Base-by-base conservation (phyloP, 2,888 invertebrate genomes). In the Petrolisthes manimaculis region DNA sequence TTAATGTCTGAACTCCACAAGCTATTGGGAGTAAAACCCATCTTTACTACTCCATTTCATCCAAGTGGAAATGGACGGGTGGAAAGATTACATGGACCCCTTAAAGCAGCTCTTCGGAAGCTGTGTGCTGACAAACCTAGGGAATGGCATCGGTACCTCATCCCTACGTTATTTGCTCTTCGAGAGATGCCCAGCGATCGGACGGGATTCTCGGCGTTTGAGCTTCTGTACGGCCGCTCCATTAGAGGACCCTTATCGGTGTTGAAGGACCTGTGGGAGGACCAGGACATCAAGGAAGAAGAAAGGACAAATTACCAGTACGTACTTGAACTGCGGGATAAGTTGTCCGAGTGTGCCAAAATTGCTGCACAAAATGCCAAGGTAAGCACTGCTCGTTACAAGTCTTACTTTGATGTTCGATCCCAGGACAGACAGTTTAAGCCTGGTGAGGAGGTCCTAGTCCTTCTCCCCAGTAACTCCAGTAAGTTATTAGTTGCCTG, bases 181-280 rank as follows among this genome's bases (percentile, higher is more conserved):
- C 21, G 87, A 18, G 87, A 87, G 56, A 67, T 87, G 53, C 87
- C 83, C 5, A 86, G 83, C 24, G 77, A 86, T 8, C 5, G 77
- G 9, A 82, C 83, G n/a, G 87, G 79, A 12, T 87, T 83, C 14
- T 84, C 83, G 0, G 69, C 87, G 21, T 87, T 87, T 24, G 84
- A 84, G 1, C 67, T 78, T 8, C 14, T 83, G 18, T 78, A 78
- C 24, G 71, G 87, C 5, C 18, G 61, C 12, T 18, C 53, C 24
- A 78, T 75, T 5, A 0, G 86, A 8, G 86, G 86, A n/a, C 81
- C 81, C 8, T 9, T 81, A 4, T 8, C 81, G 9, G 86, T 86
- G 6, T 67, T 86, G 6, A 21, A 21, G 51, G 71, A 86, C 37
- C 24, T 86, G 37, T 81, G 86, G 86, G 80, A 80, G 8, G 55